These are phyloP conservation scores for Psilopogon haemacephalus DNA, from an alignment of 2,113 vertebrate genomes.

Conservation along the genomic window DNA sequence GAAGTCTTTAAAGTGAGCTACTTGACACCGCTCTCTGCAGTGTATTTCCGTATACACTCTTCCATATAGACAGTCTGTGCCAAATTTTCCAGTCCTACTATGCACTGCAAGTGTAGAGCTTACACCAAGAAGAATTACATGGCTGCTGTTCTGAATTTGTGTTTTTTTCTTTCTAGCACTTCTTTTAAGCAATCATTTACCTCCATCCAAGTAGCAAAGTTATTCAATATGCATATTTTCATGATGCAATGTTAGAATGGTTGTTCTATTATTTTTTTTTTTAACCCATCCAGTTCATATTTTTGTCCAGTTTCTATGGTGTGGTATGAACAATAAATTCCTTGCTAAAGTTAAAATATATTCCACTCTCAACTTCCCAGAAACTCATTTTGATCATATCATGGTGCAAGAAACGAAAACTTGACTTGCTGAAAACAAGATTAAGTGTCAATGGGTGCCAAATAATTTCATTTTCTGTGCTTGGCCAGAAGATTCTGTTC, in stretches of 20 bases:
- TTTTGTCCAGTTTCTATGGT: conserved; percentile 19
- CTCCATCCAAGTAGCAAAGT: background rate
- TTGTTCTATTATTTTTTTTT: background rate
- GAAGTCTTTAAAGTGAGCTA: background rate
- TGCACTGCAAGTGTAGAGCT: background rate
- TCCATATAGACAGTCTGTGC: background rate
- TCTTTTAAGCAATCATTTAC: background rate
- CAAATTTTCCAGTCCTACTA: background rate
- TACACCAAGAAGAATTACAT: background rate
- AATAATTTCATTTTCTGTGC: background rate
- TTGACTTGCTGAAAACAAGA: background rate
- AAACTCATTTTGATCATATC: background rate
- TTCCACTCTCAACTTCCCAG: background rate
- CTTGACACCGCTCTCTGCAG: background rate
- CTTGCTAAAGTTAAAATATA: background rate
- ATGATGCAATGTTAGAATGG: background rate
- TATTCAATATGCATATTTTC: background rate
- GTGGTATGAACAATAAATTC: background rate
- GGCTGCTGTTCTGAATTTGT: background rate
- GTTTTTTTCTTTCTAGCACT: background rate
- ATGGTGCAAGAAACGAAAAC: background rate
- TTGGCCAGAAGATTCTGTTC: background rate
- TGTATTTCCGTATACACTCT: background rate
- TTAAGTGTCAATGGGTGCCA: background rate
- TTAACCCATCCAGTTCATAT: background rate